Evolutionary conservation across 2,888 invertebrate species (phyloP).

Genomic region (Eurytoma californica): DNA sequence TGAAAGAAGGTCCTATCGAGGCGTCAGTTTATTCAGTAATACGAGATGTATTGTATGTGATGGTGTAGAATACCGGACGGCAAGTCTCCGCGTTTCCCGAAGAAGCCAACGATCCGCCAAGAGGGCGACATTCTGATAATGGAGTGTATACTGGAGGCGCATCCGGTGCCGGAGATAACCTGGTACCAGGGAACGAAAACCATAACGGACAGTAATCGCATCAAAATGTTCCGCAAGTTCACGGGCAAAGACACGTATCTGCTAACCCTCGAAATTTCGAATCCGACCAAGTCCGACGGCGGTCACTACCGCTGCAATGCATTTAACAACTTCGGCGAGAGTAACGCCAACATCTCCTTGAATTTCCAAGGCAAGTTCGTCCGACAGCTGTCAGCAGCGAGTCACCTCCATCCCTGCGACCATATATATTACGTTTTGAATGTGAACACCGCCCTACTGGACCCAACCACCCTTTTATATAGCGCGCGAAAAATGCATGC

Average conservation of each 20-base stretch:
- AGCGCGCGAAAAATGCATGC: too few relatives aligned
- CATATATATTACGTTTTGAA: too few relatives aligned
- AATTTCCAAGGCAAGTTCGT: slow-evolving; percentile 95
- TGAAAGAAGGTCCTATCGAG: slow-evolving; percentile 9
- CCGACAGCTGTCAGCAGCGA: not conserved
- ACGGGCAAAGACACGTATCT: slow-evolving; percentile 93
- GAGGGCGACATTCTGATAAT: slow-evolving; percentile 94
- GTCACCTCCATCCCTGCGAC: too few relatives aligned
- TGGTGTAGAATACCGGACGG: slow-evolving; percentile 92
- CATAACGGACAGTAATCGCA: slow-evolving; percentile 89
- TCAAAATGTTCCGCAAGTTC: slow-evolving; percentile 93
- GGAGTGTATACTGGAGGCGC: slow-evolving; percentile 96
- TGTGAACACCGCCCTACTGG: too few relatives aligned
- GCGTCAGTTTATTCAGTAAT: slow-evolving; percentile 27
- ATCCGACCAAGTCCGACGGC: slow-evolving; percentile 96
- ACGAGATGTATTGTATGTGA: slow-evolving; percentile 17
- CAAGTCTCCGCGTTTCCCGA: slow-evolving; percentile 96
- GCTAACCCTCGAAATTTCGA: slow-evolving; percentile 93
- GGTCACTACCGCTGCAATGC: slow-evolving; percentile 99
- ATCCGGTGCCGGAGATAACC: slow-evolving; percentile 94
- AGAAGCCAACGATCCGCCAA: slow-evolving; percentile 96
- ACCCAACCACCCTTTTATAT: too few relatives aligned
- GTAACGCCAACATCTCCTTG: slow-evolving; percentile 99
- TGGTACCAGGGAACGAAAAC: slow-evolving; percentile 95
- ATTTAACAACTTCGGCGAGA: slow-evolving; percentile 98